Evolutionary conservation across 2,113 vertebrate genomes (phyloP).

Genomic region (Rhombomys opimus): DNA sequence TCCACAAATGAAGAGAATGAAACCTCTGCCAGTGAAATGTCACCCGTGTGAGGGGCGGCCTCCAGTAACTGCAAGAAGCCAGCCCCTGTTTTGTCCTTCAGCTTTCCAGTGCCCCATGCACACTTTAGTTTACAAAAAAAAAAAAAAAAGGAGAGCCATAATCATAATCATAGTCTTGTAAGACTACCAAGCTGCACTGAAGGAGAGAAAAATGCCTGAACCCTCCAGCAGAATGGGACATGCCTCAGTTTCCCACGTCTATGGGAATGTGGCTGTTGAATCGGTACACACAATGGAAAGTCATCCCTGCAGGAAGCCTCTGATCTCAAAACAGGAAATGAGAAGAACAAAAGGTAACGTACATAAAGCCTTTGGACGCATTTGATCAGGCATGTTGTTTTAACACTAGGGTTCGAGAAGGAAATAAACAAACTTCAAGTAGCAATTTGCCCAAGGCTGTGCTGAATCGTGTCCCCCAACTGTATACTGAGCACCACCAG

Average conservation of each 20-base stretch:
- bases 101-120: neutral
- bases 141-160: constrained; percentile 1
- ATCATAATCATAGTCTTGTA: neutral
- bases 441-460: neutral
- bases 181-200: neutral
- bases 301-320: neutral
- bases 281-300: neutral
- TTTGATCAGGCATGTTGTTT: neutral
- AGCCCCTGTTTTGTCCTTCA: neutral
- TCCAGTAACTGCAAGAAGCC: neutral
- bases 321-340: neutral
- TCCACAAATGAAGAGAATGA: neutral
- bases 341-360: neutral
- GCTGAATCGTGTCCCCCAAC: neutral
- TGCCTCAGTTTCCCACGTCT: neutral
- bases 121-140: neutral
- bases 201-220: neutral
- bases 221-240: neutral
- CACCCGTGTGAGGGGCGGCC: neutral
- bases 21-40: no score
- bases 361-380: neutral
- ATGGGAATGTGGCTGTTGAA: neutral
- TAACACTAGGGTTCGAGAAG: neutral
- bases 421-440: neutral
- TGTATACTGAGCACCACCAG: neutral